These are phyloP conservation scores for Lamellibrachia columna DNA, from an alignment of 2,888 invertebrate species.

Conservation along the genomic window DNA sequence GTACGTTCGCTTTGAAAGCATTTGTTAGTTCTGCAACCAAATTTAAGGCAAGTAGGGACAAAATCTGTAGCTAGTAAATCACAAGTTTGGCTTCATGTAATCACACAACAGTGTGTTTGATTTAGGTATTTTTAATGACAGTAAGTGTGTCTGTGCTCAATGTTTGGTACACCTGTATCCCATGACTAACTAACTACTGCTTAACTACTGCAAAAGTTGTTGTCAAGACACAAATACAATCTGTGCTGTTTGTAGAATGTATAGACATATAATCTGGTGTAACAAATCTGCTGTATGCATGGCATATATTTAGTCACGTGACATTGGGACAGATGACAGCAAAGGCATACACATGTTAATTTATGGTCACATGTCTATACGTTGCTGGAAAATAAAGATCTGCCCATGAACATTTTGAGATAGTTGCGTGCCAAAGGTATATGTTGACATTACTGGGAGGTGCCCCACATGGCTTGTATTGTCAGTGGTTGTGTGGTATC, in stretches of 20 bases:
- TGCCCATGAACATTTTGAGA: background rate
- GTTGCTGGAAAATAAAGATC: background rate
- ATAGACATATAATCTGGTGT: background rate
- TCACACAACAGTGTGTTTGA: background rate
- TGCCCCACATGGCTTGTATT: background rate
- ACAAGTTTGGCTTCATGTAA: background rate
- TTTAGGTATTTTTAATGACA: conserved; percentile 8
- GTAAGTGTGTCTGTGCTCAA: background rate
- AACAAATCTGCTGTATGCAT: background rate
- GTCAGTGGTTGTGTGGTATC: background rate
- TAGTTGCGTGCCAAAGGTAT: background rate
- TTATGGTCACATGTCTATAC: background rate
- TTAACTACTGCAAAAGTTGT: background rate
- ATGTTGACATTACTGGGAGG: background rate
- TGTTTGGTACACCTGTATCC: background rate
- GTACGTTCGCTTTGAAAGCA: conserved; percentile 7
- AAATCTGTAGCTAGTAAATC: background rate
- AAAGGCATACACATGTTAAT: background rate
- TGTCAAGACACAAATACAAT: background rate
- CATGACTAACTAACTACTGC: background rate
- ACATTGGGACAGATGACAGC: background rate
- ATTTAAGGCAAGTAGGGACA: background rate
- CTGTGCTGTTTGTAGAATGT: background rate
- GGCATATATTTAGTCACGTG: background rate
- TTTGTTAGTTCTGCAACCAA: conserved; percentile 11